phyloP scores from a whole-genome alignment of 2,888 invertebrate genomes.

The Plebejus argus region DNA sequence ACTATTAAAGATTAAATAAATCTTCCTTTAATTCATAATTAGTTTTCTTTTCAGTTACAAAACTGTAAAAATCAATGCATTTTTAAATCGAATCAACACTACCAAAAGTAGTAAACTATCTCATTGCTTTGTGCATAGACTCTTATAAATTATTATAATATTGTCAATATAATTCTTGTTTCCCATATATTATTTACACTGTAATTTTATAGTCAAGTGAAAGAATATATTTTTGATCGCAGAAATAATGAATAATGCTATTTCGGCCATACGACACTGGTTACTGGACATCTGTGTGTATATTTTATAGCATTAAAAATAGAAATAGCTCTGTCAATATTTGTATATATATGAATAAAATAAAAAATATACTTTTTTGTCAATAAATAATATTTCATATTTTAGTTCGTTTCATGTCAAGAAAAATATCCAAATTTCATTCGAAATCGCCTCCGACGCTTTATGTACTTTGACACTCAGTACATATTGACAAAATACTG shows the following conservation, averaged over 20 bases:
- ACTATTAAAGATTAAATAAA: background rate
- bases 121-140: conserved; percentile 8
- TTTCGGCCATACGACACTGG: conserved; percentile 18
- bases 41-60: background rate
- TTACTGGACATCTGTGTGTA: conserved; percentile 19
- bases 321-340: conserved; percentile 26
- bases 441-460: conserved; percentile 28
- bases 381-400: conserved; percentile 17
- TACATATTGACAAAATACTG: conserved; percentile 28
- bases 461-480: conserved; percentile 19
- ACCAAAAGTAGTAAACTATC: background rate
- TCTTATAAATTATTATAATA: conserved; percentile 3
- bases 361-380: conserved; percentile 29
- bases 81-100: background rate
- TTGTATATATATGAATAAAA: conserved; percentile 25
- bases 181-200: conserved; percentile 6
- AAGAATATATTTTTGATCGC: background rate
- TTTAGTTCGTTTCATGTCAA: conserved; percentile 1
- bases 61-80: background rate
- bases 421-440: conserved; percentile 32
- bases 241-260: background rate
- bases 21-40: background rate
- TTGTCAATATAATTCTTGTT: conserved; percentile 1
- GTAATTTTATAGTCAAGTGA: background rate
- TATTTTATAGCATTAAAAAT: conserved; percentile 28